These are phyloP conservation scores for Helostoma temminkii DNA, from an alignment of 2,797 vertebrate species.

Conservation along the genomic window DNA sequence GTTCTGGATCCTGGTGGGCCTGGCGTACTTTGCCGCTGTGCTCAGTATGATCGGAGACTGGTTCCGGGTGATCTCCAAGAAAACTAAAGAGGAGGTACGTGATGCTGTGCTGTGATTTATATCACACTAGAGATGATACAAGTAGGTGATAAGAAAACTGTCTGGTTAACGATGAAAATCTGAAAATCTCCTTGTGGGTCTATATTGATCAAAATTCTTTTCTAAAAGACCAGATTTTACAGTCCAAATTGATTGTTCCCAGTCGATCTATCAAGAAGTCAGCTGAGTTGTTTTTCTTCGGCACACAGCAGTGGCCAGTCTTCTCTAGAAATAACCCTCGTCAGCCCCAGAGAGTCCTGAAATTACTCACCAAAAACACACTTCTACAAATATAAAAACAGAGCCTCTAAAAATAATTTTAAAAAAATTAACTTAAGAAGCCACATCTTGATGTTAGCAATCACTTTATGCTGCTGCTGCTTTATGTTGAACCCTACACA, in stretches of 20 bases:
- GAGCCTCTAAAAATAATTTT: no score
- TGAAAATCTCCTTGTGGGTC: no score
- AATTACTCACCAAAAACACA: no score
- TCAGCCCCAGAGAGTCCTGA: no score
- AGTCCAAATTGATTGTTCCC: not conserved
- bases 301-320: no score
- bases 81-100: conserved; percentile 97
- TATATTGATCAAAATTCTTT: not conserved
- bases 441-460: no score
- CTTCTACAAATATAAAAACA: no score
- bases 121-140: not conserved
- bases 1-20: conserved; percentile 98
- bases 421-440: no score
- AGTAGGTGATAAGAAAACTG: not conserved
- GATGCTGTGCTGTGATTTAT: not conserved
- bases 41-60: conserved; percentile 99
- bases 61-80: conserved; percentile 97
- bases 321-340: no score
- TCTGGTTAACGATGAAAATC: no score
- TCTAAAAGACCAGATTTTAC: not conserved
- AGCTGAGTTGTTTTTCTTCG: no score
- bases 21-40: conserved; percentile 98
- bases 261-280: not conserved
- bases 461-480: not conserved
- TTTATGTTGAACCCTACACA: not conserved